Conservation (phyloP, 2,797 vertebrate species). For the Delichon dasypus region DNA sequence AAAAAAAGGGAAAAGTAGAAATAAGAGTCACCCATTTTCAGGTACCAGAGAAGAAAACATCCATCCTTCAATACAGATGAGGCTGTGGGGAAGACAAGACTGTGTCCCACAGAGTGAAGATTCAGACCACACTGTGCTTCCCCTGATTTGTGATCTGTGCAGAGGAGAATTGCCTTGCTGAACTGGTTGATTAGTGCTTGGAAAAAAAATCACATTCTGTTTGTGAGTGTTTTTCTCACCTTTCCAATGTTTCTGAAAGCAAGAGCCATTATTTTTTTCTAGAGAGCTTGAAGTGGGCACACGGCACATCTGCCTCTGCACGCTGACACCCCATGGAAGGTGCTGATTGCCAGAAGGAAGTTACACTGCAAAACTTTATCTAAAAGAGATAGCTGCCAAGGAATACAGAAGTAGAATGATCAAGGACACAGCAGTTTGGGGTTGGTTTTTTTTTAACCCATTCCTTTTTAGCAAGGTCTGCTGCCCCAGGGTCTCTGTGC, state of each 20-base stretch:
- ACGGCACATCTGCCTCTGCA: accelerated
- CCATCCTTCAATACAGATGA: background rate
- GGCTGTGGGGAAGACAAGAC: background rate
- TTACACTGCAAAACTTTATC: background rate
- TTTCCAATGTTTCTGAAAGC: background rate
- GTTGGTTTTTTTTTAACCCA: accelerated
- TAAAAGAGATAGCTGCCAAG: background rate
- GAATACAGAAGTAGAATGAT: background rate
- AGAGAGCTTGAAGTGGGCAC: background rate
- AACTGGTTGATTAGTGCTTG: background rate
- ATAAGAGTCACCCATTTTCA: background rate
- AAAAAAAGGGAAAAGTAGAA: background rate
- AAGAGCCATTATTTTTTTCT: background rate
- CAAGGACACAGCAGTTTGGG: background rate
- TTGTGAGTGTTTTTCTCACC: background rate
- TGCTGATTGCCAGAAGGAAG: background rate
- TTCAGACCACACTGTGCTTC: background rate
- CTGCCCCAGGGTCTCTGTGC: background rate
- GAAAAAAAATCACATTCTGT: background rate
- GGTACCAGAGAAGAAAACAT: background rate
- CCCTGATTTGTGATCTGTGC: background rate
- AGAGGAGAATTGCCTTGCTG: background rate
- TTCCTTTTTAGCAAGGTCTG: background rate
- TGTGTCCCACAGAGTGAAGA: background rate
- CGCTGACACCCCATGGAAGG: accelerated